A percentile compares a stretch with the other conserved stretches of the same genome.
Evolutionary conservation across 2,113 vertebrate species (phyloP).

Genomic region (Pseudonaja textilis): DNA sequence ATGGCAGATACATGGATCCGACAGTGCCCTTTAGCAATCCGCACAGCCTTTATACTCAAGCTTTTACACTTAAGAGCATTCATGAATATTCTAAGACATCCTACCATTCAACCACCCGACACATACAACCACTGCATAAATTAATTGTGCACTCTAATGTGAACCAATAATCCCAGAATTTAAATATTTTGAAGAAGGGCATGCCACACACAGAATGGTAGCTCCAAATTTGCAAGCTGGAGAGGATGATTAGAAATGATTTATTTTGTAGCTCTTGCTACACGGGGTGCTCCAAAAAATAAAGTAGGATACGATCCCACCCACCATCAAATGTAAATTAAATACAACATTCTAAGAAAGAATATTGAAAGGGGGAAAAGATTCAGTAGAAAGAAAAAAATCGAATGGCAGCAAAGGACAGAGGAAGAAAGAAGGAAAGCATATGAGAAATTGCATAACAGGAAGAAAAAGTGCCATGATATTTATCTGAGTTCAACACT

Average conservation of each 20-base stretch:
- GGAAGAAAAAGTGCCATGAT: neutral
- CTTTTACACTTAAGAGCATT: neutral
- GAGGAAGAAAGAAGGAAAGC: no score
- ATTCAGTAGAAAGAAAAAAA: neutral
- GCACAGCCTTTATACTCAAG: neutral
- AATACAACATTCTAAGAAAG: neutral
- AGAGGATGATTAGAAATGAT: neutral
- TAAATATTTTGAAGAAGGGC: neutral
- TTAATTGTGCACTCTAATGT: neutral
- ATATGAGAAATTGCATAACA: neutral
- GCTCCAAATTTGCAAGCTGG: neutral
- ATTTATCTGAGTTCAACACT: neutral
- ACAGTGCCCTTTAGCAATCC: neutral
- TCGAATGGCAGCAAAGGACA: neutral
- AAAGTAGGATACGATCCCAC: neutral
- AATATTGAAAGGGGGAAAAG: neutral
- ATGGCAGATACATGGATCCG: no score
- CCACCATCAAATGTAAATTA: neutral
- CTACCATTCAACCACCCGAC: neutral
- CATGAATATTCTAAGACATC: neutral
- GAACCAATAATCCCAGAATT: neutral
- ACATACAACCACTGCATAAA: neutral
- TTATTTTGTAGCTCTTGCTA: neutral
- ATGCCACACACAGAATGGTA: neutral
- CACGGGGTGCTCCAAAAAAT: neutral